These are phyloP conservation scores for Macrophya annulata DNA, from an alignment of 2,888 invertebrate species.

Conservation along the genomic window DNA sequence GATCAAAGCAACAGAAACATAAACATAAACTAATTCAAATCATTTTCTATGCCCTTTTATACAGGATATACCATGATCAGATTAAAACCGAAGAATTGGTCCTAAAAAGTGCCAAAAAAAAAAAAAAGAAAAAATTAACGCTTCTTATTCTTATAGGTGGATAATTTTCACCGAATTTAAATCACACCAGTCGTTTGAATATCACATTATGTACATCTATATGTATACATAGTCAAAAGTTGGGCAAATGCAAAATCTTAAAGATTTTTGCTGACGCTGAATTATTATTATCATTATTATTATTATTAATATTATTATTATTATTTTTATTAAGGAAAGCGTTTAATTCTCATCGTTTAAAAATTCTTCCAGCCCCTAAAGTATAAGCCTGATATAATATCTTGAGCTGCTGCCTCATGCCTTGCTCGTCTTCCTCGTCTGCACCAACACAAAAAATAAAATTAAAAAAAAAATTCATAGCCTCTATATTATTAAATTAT, in stretches of 20 bases:
- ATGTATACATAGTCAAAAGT: not conserved
- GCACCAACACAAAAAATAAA: not conserved
- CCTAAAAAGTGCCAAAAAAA: not conserved
- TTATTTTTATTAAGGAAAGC: constrained; percentile 29
- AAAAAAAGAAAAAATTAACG: not conserved
- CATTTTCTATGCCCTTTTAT: not conserved
- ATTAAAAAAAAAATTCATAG: not conserved
- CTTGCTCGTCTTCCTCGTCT: not conserved
- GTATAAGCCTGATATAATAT: constrained; percentile 47
- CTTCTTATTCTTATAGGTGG: not conserved
- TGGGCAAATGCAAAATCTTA: not conserved
- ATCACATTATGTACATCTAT: not conserved
- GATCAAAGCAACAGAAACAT: not conserved
- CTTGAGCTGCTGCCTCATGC: not conserved
- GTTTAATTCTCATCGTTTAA: constrained; percentile 48
- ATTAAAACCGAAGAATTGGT: not conserved
- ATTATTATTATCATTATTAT: constrained; percentile 40
- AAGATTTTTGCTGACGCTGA: constrained; percentile 33
- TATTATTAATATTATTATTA: constrained; percentile 14
- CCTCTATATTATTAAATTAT: not conserved
- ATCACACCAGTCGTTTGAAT: not conserved
- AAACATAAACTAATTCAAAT: not conserved
- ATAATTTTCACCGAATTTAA: not conserved
- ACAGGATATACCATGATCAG: not conserved
- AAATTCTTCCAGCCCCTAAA: constrained; percentile 11